These are phyloP conservation scores for Polydrusus tereticollis DNA, from an alignment of 2,888 invertebrate genomes.

Conservation along the genomic window DNA sequence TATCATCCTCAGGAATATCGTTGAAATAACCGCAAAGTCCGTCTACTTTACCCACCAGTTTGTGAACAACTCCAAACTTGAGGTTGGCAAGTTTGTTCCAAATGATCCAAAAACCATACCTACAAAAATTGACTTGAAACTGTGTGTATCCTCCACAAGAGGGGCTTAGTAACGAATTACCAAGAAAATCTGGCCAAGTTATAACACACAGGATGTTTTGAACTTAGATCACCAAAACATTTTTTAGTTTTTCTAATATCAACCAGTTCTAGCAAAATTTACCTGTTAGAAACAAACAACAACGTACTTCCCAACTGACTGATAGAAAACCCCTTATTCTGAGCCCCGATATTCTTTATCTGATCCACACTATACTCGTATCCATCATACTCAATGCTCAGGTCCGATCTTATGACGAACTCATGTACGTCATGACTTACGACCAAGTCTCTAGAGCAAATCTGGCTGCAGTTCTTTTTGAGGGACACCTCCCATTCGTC, in stretches of 20 bases:
- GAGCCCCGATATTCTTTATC: slow-evolving; percentile 73
- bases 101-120: slow-evolving; percentile 80
- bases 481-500: slow-evolving; percentile 78
- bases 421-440: slow-evolving; percentile 74
- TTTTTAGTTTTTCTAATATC: too few relatives aligned
- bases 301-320: slow-evolving; percentile 78
- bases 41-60: slow-evolving; percentile 75
- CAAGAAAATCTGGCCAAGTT: too few relatives aligned
- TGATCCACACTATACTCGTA: slow-evolving; percentile 74
- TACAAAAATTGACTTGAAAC: neutral
- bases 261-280: neutral
- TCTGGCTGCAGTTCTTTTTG: slow-evolving; percentile 74
- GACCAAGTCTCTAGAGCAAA: slow-evolving; percentile 75
- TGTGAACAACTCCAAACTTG: slow-evolving; percentile 79
- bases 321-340: slow-evolving; percentile 76
- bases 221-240: too few relatives aligned
- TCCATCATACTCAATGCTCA: slow-evolving; percentile 78
- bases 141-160: too few relatives aligned
- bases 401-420: slow-evolving; percentile 73
- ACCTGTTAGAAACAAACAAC: slow-evolving; percentile 75
- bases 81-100: slow-evolving; percentile 75
- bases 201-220: too few relatives aligned
- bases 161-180: too few relatives aligned
- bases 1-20: slow-evolving; percentile 76
- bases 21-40: slow-evolving; percentile 87